Conservation (phyloP, 2,888 invertebrate genomes). For the Stenchaetothrips biformis region DNA sequence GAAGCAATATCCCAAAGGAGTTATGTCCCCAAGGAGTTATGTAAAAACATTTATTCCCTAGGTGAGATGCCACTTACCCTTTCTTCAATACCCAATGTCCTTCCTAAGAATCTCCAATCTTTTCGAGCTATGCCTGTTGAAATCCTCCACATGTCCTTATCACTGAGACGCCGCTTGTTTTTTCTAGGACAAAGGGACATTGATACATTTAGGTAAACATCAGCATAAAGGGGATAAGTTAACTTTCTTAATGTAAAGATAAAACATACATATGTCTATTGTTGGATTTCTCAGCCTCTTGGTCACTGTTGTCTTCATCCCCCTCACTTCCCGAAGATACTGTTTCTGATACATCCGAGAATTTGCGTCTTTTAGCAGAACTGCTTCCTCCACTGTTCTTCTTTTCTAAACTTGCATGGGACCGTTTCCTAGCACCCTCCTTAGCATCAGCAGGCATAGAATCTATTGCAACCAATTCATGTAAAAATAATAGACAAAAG, state of each 20-base stretch:
- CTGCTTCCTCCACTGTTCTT: slow-evolving; percentile 25
- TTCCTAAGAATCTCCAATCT: slow-evolving; percentile 40
- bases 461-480: background rate
- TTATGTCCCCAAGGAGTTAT: too few relatives aligned
- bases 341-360: slow-evolving; percentile 34
- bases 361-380: slow-evolving; percentile 32
- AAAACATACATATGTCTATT: slow-evolving; percentile 24
- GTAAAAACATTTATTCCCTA: background rate
- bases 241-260: background rate
- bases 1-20: too few relatives aligned
- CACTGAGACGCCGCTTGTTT: slow-evolving; percentile 36
- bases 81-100: slow-evolving; percentile 38
- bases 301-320: slow-evolving; percentile 27
- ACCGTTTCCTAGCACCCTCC: background rate
- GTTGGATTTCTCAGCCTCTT: slow-evolving; percentile 4
- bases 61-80: slow-evolving; percentile 2
- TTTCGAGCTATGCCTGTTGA: slow-evolving; percentile 37
- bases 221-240: background rate
- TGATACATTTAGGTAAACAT: background rate
- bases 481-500: background rate
- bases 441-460: background rate
- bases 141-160: slow-evolving; percentile 39
- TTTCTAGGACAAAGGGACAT: slow-evolving; percentile 31
- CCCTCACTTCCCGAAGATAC: slow-evolving; percentile 30
- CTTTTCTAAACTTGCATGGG: background rate